These are phyloP conservation scores for Limnephilus marmoratus DNA, from an alignment of 2,888 invertebrate species.

Conservation along the genomic window DNA sequence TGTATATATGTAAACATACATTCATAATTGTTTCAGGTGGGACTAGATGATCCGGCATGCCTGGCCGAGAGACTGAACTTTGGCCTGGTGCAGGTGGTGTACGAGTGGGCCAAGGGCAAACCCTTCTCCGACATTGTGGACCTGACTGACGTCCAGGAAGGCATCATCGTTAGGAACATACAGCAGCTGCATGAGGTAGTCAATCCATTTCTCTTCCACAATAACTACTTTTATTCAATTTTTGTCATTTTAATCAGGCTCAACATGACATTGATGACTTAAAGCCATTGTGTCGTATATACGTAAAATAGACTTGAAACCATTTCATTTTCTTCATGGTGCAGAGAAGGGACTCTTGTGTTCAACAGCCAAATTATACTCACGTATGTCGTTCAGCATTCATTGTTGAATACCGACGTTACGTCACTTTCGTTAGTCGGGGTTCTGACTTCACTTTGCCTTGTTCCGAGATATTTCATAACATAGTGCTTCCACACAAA, in stretches of 20 bases:
- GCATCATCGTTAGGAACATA: conserved; percentile 97
- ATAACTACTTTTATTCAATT: neutral
- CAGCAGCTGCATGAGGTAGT: conserved; percentile 96
- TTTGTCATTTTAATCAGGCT: neutral
- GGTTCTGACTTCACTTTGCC: too few species aligned
- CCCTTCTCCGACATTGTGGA: conserved; percentile 96
- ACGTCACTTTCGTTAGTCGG: too few species aligned
- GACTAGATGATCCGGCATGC: conserved; percentile 71
- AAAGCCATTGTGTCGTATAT: neutral
- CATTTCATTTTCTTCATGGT: too few species aligned
- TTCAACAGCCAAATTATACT: too few species aligned
- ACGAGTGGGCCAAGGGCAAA: conserved; percentile 96
- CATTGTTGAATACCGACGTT: too few species aligned
- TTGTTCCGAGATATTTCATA: too few species aligned
- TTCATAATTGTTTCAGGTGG: conserved; percentile 66
- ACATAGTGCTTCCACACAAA: too few species aligned
- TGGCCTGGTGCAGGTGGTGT: conserved; percentile 94
- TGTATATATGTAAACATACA: neutral
- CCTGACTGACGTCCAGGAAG: conserved; percentile 96
- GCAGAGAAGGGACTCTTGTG: too few species aligned
- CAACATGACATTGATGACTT: neutral
- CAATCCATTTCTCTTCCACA: neutral
- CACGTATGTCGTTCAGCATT: too few species aligned
- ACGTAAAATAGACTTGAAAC: too few species aligned
- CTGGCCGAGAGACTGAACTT: conserved; percentile 87